These are phyloP conservation scores for Sepiola atlantica DNA, from an alignment of 2,888 invertebrate species.

Conservation along the genomic window DNA sequence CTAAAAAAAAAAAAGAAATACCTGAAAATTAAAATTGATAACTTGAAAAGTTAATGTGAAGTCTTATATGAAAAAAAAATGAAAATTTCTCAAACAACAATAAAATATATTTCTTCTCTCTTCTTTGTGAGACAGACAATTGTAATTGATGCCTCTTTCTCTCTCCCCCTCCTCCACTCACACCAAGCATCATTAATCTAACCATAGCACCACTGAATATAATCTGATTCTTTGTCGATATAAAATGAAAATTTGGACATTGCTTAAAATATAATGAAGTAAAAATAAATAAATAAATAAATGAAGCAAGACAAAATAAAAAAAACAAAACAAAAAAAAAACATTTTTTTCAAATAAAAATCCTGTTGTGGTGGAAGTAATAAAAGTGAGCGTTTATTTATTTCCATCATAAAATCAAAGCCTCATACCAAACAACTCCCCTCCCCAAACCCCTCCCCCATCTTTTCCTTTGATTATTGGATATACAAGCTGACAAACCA, in stretches of 20 bases:
- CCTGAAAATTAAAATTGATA: neutral
- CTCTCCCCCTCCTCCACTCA: neutral
- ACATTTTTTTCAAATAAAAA: neutral
- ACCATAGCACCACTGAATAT: slow-evolving; percentile 8
- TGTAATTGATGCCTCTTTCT: neutral
- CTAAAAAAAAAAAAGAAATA: neutral
- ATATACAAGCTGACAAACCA: slow-evolving; percentile 34
- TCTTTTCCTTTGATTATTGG: neutral
- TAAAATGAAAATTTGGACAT: neutral
- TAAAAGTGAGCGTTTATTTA: neutral
- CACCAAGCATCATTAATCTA: slow-evolving; percentile 2
- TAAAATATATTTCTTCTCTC: neutral
- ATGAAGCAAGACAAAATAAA: neutral
- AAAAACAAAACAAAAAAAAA: too few relatives aligned
- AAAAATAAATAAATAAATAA: neutral
- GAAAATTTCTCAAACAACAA: neutral
- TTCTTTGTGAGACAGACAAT: neutral
- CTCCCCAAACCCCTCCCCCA: neutral
- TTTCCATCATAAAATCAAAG: neutral
- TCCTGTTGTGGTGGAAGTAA: neutral
- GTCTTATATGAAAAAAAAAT: neutral
- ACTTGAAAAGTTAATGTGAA: neutral
- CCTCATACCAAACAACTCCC: too few relatives aligned
- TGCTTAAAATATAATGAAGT: neutral
- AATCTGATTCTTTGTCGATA: slow-evolving; percentile 8